Evolutionary conservation across 2,797 vertebrate species (phyloP).

Genomic region (Taenioides sp.): DNA sequence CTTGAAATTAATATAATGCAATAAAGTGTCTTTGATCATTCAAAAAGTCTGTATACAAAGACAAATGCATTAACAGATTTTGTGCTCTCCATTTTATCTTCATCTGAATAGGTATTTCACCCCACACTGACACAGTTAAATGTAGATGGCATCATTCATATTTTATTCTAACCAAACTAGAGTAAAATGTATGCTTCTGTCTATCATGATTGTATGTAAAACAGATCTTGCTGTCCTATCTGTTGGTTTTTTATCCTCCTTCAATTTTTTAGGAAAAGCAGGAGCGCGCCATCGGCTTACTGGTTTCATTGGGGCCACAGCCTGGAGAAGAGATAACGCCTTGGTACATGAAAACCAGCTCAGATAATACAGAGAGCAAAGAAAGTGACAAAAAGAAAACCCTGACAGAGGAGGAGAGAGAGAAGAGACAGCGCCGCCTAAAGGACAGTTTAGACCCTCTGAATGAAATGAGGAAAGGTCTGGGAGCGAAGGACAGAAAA

Average conservation of each 20-base stretch:
- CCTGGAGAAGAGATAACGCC: constrained; percentile 82
- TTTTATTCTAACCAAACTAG: too few relatives aligned
- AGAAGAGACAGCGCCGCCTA: constrained; percentile 80
- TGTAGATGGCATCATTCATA: too few relatives aligned
- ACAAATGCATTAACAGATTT: too few relatives aligned
- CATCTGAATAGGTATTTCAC: too few relatives aligned
- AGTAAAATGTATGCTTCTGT: too few relatives aligned
- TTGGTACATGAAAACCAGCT: constrained; percentile 84
- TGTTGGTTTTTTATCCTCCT: background rate
- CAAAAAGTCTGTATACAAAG: too few relatives aligned
- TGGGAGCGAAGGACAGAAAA: constrained; percentile 71
- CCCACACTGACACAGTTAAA: too few relatives aligned
- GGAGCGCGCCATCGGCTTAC: constrained; percentile 86
- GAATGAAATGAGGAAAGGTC: constrained; percentile 79
- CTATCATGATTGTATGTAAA: too few relatives aligned
- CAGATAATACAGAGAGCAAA: constrained; percentile 43
- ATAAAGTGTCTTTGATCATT: too few relatives aligned
- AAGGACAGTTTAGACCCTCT: constrained; percentile 86
- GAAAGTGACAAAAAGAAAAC: constrained; percentile 53
- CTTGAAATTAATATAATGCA: too few relatives aligned
- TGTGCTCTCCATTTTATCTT: too few relatives aligned
- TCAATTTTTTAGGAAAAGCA: constrained; percentile 79
- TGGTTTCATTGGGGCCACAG: constrained; percentile 87
- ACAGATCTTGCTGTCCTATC: too few relatives aligned
- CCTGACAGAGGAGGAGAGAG: constrained; percentile 73